Percentiles rank a stretch among this genome's conserved stretches.
Conservation (phyloP, 1,140 invertebrate genomes). For the Papilio aristodemus region DNA sequence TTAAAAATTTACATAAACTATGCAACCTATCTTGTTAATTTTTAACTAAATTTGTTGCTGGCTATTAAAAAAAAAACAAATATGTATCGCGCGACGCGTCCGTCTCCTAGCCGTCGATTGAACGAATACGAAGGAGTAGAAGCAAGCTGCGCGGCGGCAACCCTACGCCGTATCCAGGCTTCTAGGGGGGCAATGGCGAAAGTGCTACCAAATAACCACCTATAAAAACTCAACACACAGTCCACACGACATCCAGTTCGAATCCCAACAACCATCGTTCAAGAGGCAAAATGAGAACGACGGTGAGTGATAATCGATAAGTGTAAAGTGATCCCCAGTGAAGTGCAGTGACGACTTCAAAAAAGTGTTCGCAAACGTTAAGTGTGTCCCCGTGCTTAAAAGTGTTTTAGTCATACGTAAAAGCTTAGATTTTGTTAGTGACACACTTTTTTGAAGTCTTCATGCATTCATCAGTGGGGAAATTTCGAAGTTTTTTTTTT, state of each 20-base stretch:
- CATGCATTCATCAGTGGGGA: constrained; percentile 17
- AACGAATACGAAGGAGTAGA: constrained; percentile 71
- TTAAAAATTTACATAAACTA: neutral
- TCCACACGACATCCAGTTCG: constrained; percentile 85
- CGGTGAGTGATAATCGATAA: constrained; percentile 76
- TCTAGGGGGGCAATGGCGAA: constrained; percentile 76
- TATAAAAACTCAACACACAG: constrained; percentile 83
- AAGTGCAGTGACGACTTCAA: constrained; percentile 69
- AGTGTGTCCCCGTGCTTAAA: constrained; percentile 53
- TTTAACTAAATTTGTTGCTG: neutral
- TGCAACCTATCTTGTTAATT: constrained; percentile 8
- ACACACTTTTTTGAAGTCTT: constrained; percentile 73
- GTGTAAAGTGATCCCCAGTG: constrained; percentile 46
- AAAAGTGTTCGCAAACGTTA: constrained; percentile 54
- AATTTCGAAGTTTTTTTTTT: constrained; percentile 13
- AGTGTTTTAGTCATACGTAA: constrained; percentile 32
- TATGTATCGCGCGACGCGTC: constrained; percentile 57
- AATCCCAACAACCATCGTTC: constrained; percentile 83
- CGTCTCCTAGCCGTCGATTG: constrained; percentile 48
- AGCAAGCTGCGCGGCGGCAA: constrained; percentile 39
- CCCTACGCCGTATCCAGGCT: constrained; percentile 63
- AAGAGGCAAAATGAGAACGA: constrained; percentile 80
- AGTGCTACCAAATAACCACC: constrained; percentile 77
- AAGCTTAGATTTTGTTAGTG: constrained; percentile 30
- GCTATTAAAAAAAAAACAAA: constrained; percentile 37